A percentile compares a stretch with the other conserved stretches of the same genome.
These are phyloP conservation scores for Antheraea pernyi DNA, from an alignment of 1,140 invertebrate genomes.

Conservation along the genomic window DNA sequence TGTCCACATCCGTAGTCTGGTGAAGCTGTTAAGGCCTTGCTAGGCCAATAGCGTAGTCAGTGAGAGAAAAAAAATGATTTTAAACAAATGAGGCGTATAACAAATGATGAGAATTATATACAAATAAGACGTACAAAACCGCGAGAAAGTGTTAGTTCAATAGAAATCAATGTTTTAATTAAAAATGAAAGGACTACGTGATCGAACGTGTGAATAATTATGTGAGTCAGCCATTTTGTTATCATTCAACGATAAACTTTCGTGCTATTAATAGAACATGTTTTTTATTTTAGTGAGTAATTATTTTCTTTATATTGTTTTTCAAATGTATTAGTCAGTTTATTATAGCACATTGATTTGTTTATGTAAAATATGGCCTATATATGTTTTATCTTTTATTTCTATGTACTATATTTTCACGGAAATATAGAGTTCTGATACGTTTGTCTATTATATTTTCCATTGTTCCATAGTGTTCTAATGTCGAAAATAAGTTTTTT, in stretches of 20 bases:
- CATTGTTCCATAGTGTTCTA: no score
- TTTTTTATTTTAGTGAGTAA: slow-evolving; percentile 4
- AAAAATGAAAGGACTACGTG: slow-evolving; percentile 6
- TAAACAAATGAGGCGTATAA: no score
- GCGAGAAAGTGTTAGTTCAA: neutral
- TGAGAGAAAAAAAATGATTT: no score
- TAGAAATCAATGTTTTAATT: neutral
- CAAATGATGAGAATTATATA: no score
- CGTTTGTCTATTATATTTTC: no score
- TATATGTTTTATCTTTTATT: no score
- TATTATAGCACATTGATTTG: neutral
- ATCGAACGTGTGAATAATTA: slow-evolving; percentile 2
- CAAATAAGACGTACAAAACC: neutral
- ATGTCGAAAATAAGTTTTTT: no score
- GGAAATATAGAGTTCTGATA: no score
- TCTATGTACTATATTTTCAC: no score
- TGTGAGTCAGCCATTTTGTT: slow-evolving; percentile 6
- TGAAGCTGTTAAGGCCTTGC: no score
- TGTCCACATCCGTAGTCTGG: no score
- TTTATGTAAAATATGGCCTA: neutral
- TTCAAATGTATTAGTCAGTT: neutral
- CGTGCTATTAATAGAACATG: neutral
- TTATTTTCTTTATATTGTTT: neutral
- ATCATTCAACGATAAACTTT: slow-evolving; percentile 1
- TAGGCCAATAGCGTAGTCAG: no score